A percentile compares a stretch with the other conserved stretches of the same genome.
Conservation (phyloP, 2,797 vertebrate genomes). For the Phataginus tricuspis region DNA sequence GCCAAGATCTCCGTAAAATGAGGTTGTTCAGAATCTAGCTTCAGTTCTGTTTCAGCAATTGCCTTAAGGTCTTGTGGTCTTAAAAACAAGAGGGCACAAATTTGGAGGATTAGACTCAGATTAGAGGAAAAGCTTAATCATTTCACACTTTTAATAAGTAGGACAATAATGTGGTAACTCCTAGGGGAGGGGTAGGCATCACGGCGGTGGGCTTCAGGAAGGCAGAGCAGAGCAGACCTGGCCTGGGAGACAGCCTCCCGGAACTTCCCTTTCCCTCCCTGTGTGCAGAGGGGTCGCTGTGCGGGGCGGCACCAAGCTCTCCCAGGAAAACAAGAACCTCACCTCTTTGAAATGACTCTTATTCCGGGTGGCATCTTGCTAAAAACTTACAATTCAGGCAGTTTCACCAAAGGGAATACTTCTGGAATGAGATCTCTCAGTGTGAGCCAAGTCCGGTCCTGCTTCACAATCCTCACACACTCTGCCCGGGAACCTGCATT, state of each 20-base stretch:
- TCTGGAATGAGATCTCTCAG: not conserved
- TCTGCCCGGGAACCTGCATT: fast-evolving
- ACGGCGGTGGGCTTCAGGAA: not conserved
- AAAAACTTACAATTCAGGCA: not conserved
- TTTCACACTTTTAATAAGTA: not conserved
- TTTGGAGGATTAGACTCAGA: not conserved
- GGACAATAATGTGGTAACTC: not conserved
- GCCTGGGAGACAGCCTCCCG: not conserved
- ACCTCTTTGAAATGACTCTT: not conserved
- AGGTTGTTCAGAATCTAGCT: conserved; percentile 23
- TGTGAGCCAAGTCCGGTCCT: fast-evolving
- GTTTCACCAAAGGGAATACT: not conserved
- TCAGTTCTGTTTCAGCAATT: not conserved
- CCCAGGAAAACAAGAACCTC: too few species aligned
- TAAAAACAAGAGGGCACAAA: conserved; percentile 6
- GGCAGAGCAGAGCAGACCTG: not conserved
- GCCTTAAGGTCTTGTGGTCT: not conserved
- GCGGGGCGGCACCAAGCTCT: not conserved
- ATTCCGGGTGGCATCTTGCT: not conserved
- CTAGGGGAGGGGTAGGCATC: not conserved
- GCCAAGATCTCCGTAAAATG: not conserved
- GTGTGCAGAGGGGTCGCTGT: fast-evolving
- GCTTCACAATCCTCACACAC: not conserved
- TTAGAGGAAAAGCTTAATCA: not conserved
- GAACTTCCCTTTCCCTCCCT: not conserved